Base-by-base conservation (phyloP, 1,140 invertebrate species). In the Nixonia krombeini region DNA sequence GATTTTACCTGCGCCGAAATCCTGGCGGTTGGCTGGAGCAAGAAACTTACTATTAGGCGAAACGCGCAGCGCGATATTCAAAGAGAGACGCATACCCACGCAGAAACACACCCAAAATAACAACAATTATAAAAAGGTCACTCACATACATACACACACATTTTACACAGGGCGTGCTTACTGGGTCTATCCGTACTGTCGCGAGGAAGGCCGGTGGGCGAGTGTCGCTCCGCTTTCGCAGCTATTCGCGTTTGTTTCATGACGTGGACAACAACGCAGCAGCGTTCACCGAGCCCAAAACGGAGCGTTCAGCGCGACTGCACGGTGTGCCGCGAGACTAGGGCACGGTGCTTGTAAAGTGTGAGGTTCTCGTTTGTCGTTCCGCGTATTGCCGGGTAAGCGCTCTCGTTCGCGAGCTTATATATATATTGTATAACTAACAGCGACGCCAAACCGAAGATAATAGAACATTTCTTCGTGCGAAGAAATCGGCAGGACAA, bases 21-120 rank as follows among this genome's bases (percentile, higher is more conserved):
- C 97, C 97, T 55, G 97, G 97, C 78, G 96, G 97, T 75, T 99
- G 96, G 96, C 90, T 99, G 75, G 97, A 99, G 87, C 91, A 94
- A 87, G 97, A 99, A 90, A 99, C 97, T 82, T 99, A 99, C 87
- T 99, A 98, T 89, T 99, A 96, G 90, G 85, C 50, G 44, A 67
- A 21, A 57, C 41, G 66, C 57, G 64, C 63, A 53, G 42, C 53
- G 46, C 56, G 41, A 51, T 57, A 52, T 29, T 55, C 63, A 56
- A 76, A 72, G 73, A 74, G 63, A 78, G 68, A 78, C 70, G 80
- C 75, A 81, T 81, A 83, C 77, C 76, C 73, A 80, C 73, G 75
- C 78, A 80, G 66, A 79, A 78, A 79, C 57, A 79, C 70, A 76
- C 37, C 56, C 57, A 65, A 69, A 68, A 51, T 59, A 70, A 53